These are phyloP conservation scores for Myotis davidii DNA, from an alignment of 2,113 vertebrate genomes.

Conservation along the genomic window DNA sequence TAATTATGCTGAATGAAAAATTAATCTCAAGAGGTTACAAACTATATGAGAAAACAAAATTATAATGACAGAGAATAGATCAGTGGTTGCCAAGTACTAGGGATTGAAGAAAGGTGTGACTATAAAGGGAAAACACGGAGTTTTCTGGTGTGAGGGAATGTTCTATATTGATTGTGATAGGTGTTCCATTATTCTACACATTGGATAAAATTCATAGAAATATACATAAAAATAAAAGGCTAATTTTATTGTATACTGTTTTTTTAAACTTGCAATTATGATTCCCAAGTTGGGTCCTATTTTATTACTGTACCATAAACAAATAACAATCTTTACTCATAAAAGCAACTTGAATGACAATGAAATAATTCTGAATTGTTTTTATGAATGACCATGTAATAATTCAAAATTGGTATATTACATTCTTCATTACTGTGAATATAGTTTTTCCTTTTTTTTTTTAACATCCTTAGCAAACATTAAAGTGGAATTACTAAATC, in stretches of 20 bases:
- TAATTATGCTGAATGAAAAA: not conserved
- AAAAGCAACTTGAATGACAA: constrained; percentile 12
- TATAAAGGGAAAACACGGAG: not conserved
- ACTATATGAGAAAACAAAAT: not conserved
- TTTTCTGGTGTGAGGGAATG: not conserved
- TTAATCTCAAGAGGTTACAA: not conserved
- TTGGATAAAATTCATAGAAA: constrained; percentile 2
- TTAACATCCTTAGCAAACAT: not conserved
- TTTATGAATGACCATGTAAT: not conserved
- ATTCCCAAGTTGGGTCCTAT: not conserved
- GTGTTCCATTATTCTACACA: not conserved
- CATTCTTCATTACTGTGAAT: not conserved
- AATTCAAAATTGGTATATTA: not conserved
- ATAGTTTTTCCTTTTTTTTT: not conserved
- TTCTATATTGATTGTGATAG: not conserved
- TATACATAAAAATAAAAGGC: not conserved
- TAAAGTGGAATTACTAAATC: constrained; percentile 22
- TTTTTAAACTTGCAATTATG: constrained; percentile 4
- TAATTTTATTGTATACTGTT: not conserved
- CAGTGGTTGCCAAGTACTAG: not conserved
- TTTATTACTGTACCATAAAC: not conserved
- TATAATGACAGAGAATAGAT: not conserved
- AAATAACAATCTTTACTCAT: not conserved
- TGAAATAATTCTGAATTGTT: not conserved
- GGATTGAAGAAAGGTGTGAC: not conserved